Percentiles rank a stretch among this genome's conserved stretches.
phyloP scores from a whole-genome alignment of 2,797 vertebrate species.

The Enteromius anoplus region DNA sequence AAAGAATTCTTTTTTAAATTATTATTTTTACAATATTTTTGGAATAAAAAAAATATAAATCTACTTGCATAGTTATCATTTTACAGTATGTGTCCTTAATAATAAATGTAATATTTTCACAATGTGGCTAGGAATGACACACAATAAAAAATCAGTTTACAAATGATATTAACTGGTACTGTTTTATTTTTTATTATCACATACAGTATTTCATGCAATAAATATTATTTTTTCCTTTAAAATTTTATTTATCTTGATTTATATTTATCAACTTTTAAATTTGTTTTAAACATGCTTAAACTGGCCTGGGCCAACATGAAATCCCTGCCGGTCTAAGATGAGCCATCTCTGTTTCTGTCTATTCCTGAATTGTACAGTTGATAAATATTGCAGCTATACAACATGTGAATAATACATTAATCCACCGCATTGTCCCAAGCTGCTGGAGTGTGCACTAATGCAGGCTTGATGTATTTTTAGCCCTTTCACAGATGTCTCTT shows the following conservation, averaged over 20 bases:
- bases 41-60: background rate
- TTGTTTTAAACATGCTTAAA: background rate
- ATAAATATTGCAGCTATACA: conserved; percentile 25
- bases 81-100: background rate
- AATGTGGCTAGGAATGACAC: background rate
- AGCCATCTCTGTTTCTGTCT: background rate
- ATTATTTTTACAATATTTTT: background rate
- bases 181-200: background rate
- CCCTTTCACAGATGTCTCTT: conserved; percentile 24
- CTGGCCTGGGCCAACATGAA: background rate
- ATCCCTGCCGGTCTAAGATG: background rate
- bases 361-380: conserved; percentile 7
- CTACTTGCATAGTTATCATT: background rate
- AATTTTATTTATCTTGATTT: no score
- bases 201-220: background rate
- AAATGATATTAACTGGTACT: background rate
- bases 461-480: conserved; percentile 25
- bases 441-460: background rate
- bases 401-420: conserved; percentile 25
- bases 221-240: background rate
- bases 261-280: no score
- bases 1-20: background rate
- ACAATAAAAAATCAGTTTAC: background rate
- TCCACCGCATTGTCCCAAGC: conserved; percentile 28
- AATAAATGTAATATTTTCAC: background rate